A percentile compares a stretch with the other conserved stretches of the same genome.
Evolutionary conservation across 2,113 vertebrate genomes (phyloP).

Genomic region (Channa argus): DNA sequence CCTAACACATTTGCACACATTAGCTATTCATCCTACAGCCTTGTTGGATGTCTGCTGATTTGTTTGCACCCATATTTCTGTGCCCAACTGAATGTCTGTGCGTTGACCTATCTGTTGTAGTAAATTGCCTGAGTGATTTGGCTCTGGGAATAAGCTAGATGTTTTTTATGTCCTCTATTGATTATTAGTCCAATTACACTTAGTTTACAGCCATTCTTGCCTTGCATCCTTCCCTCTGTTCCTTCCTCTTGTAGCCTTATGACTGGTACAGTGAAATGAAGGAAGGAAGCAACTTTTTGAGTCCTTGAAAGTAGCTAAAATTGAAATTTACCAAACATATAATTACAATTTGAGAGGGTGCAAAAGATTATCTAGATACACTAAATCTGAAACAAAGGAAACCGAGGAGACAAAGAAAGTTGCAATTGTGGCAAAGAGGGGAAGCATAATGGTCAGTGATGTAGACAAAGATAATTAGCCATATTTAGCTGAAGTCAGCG

Average conservation of each 20-base stretch:
- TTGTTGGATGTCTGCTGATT: conserved; percentile 35
- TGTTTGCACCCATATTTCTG: conserved; percentile 16
- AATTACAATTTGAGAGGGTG: too few relatives aligned
- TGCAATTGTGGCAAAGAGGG: conserved; percentile 28
- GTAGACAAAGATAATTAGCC: conserved; percentile 60
- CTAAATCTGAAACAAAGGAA: conserved; percentile 20
- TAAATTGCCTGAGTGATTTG: conserved; percentile 67
- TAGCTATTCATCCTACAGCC: conserved; percentile 26
- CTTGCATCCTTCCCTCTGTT: conserved; percentile 15
- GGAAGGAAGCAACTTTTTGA: neutral
- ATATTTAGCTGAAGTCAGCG: conserved; percentile 67
- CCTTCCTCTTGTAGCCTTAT: neutral
- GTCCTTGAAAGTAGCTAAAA: neutral
- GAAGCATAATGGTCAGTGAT: conserved; percentile 45
- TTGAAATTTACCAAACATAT: neutral
- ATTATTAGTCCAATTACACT: conserved; percentile 75
- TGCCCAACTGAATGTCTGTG: conserved; percentile 10
- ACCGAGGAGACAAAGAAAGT: conserved; percentile 10
- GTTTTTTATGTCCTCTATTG: conserved; percentile 70
- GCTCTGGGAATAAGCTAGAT: conserved; percentile 58
- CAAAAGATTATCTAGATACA: neutral
- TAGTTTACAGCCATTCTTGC: conserved; percentile 64
- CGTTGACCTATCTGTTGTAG: conserved; percentile 38
- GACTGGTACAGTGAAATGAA: neutral
- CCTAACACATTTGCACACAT: conserved; percentile 58